Evolutionary conservation across 2,888 invertebrate genomes (phyloP).

Genomic region (Adelognathus sp.): DNA sequence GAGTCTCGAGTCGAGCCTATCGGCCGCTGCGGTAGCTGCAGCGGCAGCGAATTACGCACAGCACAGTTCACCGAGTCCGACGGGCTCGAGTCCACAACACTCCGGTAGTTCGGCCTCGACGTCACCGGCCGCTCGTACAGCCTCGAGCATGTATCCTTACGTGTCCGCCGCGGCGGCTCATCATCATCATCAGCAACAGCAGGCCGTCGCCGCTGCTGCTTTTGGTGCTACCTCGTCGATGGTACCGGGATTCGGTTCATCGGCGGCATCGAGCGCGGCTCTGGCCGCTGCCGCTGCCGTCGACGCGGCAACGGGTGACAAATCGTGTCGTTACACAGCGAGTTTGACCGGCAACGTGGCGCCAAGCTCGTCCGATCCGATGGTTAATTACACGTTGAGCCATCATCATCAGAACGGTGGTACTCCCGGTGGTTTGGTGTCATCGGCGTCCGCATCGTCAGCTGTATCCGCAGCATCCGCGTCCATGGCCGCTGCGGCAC

Average conservation of each 20-base stretch:
- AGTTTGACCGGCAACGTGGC: conserved; percentile 84
- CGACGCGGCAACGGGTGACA: conserved; percentile 87
- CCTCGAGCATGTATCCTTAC: conserved; percentile 96
- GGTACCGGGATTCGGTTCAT: conserved; percentile 84
- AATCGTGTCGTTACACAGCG: conserved; percentile 91
- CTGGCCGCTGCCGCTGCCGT: conserved; percentile 85
- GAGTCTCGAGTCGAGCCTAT: conserved; percentile 85
- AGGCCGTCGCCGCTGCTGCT: conserved; percentile 85
- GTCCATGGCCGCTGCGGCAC: conserved; percentile 88
- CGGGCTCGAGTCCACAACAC: conserved; percentile 88
- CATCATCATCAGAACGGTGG: conserved; percentile 88
- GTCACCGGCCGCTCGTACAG: conserved; percentile 83
- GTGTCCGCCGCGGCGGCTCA: conserved; percentile 88
- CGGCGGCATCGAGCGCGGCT: conserved; percentile 82
- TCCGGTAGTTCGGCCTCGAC: conserved; percentile 86
- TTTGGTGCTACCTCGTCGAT: conserved; percentile 87
- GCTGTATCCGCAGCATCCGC: conserved; percentile 87
- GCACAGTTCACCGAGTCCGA: conserved; percentile 83
- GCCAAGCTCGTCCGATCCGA: conserved; percentile 85
- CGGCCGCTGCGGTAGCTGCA: conserved; percentile 83
- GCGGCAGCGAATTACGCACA: conserved; percentile 92
- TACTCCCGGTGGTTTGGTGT: conserved; percentile 77
- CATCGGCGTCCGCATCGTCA: conserved; percentile 84
- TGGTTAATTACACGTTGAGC: conserved; percentile 91
- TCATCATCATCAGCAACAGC: conserved; percentile 88